Base-by-base conservation (phyloP, 1,140 invertebrate genomes). In the Cotesia chilonis region DNA sequence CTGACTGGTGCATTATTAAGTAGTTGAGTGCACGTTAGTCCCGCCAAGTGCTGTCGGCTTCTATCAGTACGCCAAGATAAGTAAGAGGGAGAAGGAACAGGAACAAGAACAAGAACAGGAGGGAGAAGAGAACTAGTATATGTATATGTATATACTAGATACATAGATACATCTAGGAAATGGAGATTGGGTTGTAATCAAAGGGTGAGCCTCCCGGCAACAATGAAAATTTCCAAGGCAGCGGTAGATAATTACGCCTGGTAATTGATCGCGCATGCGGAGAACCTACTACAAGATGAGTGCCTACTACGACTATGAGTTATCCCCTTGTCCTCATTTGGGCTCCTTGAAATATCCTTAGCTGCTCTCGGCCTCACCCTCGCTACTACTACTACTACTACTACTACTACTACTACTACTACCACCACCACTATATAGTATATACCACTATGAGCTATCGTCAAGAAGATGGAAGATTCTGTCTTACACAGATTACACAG, bases 1-100 rank as follows among this genome's bases (percentile, higher is more conserved):
- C 77, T 80, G 81, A 81, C 80, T 82, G 79, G 79, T 82, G 79
- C 80, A 80, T 82, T 82, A 82, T 82, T 82, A 82, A 82, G 81
- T 81, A 80, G 80, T 81, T 80, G 81, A 82, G 81, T 80, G 78
- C 81, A 76, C 80, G 80, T 81, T 81, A 78, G 78, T 74, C 65
- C 57, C 65, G 74, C 78, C 74, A 80, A 81, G 80, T 81, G 78
- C 80, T 80, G 80, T 81, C 79, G 76, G 77, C 78, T 74, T 79
- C 78, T 73, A 81, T 82, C 80, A 77, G 79, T 57, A 72, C 68
- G 71, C 36, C 61, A 51, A 54, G 66, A 38, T 54, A 38, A 51
- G 61, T 54, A 38, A 51, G 61, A 12, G 64, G 54, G 68, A 5
- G 41, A 47, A 10, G 41, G 41, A 41, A 2, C 41, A 41, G 4